These are phyloP conservation scores for Melanchra persicariae DNA, from an alignment of 2,888 invertebrate genomes.

Conservation along the genomic window DNA sequence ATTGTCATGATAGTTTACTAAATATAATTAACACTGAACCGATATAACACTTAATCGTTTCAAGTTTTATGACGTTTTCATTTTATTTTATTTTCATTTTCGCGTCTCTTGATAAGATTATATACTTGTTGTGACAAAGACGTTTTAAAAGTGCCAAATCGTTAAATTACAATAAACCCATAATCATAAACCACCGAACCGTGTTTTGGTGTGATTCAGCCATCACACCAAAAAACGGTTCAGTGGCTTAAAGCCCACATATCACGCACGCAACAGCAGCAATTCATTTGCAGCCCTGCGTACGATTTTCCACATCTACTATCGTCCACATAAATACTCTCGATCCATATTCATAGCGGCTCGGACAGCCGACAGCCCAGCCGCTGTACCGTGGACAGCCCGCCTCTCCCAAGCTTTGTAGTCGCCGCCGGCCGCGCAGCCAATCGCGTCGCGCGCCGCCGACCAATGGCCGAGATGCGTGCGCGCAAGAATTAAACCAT, in stretches of 20 bases:
- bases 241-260: neutral
- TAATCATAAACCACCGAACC: neutral
- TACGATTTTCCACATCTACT: slow-evolving; percentile 56
- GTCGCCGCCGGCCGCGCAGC: slow-evolving; percentile 79
- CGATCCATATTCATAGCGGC: slow-evolving; percentile 86
- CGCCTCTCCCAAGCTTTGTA: slow-evolving; percentile 86
- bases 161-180: too few species aligned
- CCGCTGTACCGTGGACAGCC: slow-evolving; percentile 75
- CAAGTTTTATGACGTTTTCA: neutral
- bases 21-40: neutral
- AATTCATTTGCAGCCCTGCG: slow-evolving; percentile 62
- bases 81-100: neutral
- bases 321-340: slow-evolving; percentile 65
- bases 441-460: slow-evolving; percentile 78
- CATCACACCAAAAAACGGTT: slow-evolving; percentile 17
- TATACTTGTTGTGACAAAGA: too few species aligned
- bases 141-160: too few species aligned
- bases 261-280: slow-evolving; percentile 8
- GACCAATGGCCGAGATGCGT: slow-evolving; percentile 83
- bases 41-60: too few species aligned
- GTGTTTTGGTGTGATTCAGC: neutral
- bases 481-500: slow-evolving; percentile 85
- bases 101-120: too few species aligned
- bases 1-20: neutral
- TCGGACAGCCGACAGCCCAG: slow-evolving; percentile 82